Conservation (phyloP, 2,888 invertebrate species). For the Noctuana brunneofusca region DNA sequence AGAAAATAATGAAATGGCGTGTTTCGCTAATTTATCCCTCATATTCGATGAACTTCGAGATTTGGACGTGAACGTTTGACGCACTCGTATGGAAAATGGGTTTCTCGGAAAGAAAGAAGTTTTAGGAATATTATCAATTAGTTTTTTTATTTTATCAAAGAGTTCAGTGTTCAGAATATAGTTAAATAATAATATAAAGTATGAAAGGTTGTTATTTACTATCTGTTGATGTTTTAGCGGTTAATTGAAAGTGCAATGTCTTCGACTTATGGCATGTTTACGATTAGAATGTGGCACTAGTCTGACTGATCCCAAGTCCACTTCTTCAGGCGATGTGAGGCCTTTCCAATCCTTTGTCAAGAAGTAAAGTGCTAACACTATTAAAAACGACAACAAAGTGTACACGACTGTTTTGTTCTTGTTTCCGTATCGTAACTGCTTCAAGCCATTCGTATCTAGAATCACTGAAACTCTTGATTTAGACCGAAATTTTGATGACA, state of each 20-base stretch:
- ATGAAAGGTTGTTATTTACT: neutral
- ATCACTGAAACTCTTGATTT: neutral
- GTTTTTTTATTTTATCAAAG: too few relatives aligned
- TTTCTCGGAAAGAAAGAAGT: constrained; percentile 1
- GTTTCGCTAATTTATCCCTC: constrained; percentile 58
- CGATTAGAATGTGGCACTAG: constrained; percentile 44
- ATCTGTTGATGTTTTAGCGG: neutral
- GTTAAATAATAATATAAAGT: neutral
- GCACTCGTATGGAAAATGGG: neutral
- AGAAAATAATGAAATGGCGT: constrained; percentile 51
- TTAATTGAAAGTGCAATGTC: constrained; percentile 12
- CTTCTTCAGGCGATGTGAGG: constrained; percentile 60
- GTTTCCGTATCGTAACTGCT: constrained; percentile 11
- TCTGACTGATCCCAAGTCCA: constrained; percentile 61
- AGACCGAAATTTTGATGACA: neutral
- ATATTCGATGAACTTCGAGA: constrained; percentile 50
- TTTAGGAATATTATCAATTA: neutral
- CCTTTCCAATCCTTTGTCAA: constrained; percentile 60
- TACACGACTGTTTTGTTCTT: constrained; percentile 46
- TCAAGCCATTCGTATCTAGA: constrained; percentile 4
- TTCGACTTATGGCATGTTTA: constrained; percentile 30
- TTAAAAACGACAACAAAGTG: constrained; percentile 49
- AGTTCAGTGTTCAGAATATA: too few relatives aligned
- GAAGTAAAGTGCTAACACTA: constrained; percentile 51
- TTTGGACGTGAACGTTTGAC: constrained; percentile 43